Evolutionary conservation across 2,113 vertebrate genomes (phyloP).

Genomic region (Polyodon spathula): DNA sequence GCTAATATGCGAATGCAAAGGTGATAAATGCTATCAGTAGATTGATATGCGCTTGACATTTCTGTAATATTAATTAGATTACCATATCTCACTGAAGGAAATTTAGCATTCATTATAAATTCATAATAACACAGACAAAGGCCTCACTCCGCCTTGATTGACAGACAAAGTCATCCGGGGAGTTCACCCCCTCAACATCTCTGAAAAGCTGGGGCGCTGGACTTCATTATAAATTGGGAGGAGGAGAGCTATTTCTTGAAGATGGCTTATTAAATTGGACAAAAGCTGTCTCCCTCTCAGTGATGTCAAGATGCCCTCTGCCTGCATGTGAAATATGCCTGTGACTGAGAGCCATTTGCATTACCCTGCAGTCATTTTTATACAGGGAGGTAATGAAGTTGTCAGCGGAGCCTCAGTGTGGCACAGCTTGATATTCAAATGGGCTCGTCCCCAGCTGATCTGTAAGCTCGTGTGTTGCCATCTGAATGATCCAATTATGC

Average conservation of each 20-base stretch:
- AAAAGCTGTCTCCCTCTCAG: slow-evolving; percentile 45
- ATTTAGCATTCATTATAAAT: slow-evolving; percentile 49
- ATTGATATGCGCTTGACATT: slow-evolving; percentile 45
- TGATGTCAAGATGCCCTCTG: slow-evolving; percentile 35
- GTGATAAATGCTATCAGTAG: slow-evolving; percentile 52
- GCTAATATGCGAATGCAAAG: slow-evolving; percentile 48
- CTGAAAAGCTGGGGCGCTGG: slow-evolving; percentile 34
- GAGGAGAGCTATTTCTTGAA: slow-evolving; percentile 43
- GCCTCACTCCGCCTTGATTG: slow-evolving; percentile 42
- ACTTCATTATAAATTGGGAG: slow-evolving; percentile 39
- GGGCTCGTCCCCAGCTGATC: slow-evolving; percentile 42
- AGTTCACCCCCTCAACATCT: slow-evolving; percentile 26
- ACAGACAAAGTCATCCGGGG: slow-evolving; percentile 42
- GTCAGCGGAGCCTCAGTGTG: slow-evolving; percentile 61
- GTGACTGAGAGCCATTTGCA: slow-evolving; percentile 53
- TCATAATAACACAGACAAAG: slow-evolving; percentile 33
- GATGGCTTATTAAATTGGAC: slow-evolving; percentile 45
- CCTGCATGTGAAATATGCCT: slow-evolving; percentile 35
- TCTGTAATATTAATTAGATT: slow-evolving; percentile 56
- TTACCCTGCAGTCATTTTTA: slow-evolving; percentile 70
- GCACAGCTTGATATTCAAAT: slow-evolving; percentile 71
- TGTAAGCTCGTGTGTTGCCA: slow-evolving; percentile 33
- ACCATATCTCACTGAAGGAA: slow-evolving; percentile 43
- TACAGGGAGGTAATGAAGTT: slow-evolving; percentile 72
- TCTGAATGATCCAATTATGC: slow-evolving; percentile 26